Conservation (phyloP, 2,888 invertebrate genomes). For the Tetheella fluctuosa region DNA sequence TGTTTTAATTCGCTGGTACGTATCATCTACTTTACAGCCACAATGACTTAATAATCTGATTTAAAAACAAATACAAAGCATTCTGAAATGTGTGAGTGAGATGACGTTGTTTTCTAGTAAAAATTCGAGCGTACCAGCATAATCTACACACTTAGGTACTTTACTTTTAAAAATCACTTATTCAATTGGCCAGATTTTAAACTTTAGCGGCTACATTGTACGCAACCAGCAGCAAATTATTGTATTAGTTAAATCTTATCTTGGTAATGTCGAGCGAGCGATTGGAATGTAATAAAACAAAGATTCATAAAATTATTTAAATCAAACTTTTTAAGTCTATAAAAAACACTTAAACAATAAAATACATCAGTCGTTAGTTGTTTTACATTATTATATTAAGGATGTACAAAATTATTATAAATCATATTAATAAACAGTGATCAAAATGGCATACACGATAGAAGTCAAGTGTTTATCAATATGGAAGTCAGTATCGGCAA, state of each 20-base stretch:
- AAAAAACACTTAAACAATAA: slow-evolving; percentile 23
- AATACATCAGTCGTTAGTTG: slow-evolving; percentile 34
- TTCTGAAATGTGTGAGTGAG: too few relatives aligned
- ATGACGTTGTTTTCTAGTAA: too few relatives aligned
- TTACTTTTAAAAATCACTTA: too few relatives aligned
- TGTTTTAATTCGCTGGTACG: too few relatives aligned
- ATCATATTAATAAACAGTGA: not conserved
- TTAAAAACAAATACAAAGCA: too few relatives aligned
- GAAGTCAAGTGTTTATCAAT: not conserved
- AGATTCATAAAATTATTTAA: slow-evolving; percentile 17
- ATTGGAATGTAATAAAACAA: slow-evolving; percentile 2
- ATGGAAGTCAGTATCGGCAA: not conserved
- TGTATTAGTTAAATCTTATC: too few relatives aligned
- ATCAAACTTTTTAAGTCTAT: slow-evolving; percentile 19
- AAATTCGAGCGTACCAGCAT: too few relatives aligned
- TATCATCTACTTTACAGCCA: too few relatives aligned
- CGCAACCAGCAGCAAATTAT: not conserved
- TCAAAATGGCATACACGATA: not conserved
- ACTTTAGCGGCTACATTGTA: not conserved
- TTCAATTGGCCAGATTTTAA: not conserved
- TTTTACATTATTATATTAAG: not conserved
- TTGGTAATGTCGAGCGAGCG: too few relatives aligned
- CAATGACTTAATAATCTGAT: too few relatives aligned
- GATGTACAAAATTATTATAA: slow-evolving; percentile 14
- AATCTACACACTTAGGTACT: too few relatives aligned